A percentile compares a stretch with the other conserved stretches of the same genome.
These are phyloP conservation scores for Bucco capensis DNA, from an alignment of 2,113 vertebrate species.

Conservation along the genomic window DNA sequence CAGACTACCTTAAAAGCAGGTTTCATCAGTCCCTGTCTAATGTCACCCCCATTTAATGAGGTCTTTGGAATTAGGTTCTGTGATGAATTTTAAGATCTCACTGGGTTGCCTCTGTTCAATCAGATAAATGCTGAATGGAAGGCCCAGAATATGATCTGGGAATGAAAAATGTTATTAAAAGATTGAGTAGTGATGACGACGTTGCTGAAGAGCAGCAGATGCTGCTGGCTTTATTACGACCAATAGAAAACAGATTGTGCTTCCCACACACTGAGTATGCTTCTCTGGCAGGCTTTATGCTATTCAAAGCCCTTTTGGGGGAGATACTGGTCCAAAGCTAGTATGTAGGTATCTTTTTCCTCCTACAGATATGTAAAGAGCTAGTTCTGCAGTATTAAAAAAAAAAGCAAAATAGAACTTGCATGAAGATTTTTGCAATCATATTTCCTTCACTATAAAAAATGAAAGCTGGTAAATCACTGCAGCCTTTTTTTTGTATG, in stretches of 20 bases:
- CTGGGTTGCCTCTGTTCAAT: accelerated
- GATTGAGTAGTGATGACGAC: background rate
- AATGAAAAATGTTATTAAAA: background rate
- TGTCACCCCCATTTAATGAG: background rate
- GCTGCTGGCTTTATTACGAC: slow-evolving; percentile 27
- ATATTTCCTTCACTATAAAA: background rate
- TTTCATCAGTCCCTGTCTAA: background rate
- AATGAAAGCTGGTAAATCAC: background rate
- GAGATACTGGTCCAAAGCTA: background rate
- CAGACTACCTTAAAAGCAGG: background rate
- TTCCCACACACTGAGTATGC: slow-evolving; percentile 23
- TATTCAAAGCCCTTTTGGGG: background rate
- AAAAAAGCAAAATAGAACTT: background rate
- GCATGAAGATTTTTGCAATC: background rate
- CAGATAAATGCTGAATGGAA: background rate
- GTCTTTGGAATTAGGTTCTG: background rate
- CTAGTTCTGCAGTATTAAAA: background rate
- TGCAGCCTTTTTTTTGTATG: background rate
- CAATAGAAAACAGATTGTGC: slow-evolving; percentile 16
- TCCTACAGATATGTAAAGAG: background rate
- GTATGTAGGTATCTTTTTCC: background rate
- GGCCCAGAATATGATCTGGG: background rate
- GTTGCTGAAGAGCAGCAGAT: background rate
- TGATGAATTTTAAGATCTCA: background rate
- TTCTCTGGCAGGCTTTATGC: background rate